phyloP scores from a whole-genome alignment of 2,113 vertebrate genomes.

The Origma solitaria region DNA sequence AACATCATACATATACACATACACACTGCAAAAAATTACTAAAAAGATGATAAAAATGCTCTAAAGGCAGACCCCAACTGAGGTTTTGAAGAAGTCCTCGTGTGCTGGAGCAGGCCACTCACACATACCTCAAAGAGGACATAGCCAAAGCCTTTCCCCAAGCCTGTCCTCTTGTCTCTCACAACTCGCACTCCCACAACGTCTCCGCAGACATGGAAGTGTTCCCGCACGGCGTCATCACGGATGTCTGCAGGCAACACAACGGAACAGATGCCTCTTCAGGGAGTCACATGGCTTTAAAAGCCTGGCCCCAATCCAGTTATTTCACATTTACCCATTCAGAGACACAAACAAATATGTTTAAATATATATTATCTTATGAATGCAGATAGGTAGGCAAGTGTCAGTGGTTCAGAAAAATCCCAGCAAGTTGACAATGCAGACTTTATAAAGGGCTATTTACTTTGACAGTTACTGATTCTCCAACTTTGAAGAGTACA shows the following conservation, averaged over 20 bases:
- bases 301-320: background rate
- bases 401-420: background rate
- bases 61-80: background rate
- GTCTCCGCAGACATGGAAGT: conserved; percentile 82
- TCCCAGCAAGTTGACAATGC: background rate
- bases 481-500: background rate
- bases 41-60: background rate
- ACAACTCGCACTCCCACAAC: conserved; percentile 84
- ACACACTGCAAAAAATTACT: background rate
- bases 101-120: background rate
- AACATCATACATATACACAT: background rate
- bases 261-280: background rate
- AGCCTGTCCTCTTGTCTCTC: conserved; percentile 79
- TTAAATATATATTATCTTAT: background rate
- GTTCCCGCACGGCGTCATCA: conserved; percentile 74
- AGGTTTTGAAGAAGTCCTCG: background rate
- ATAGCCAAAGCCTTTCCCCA: conserved; percentile 94
- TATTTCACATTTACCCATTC: background rate
- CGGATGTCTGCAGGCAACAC: conserved; percentile 72
- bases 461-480: background rate
- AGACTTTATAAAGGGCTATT: background rate
- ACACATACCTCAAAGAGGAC: conserved; percentile 85
- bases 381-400: background rate
- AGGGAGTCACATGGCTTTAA: background rate
- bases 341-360: background rate